These are phyloP conservation scores for Lasioglossum albipes DNA, from an alignment of 1,140 invertebrate species.

Conservation along the genomic window DNA sequence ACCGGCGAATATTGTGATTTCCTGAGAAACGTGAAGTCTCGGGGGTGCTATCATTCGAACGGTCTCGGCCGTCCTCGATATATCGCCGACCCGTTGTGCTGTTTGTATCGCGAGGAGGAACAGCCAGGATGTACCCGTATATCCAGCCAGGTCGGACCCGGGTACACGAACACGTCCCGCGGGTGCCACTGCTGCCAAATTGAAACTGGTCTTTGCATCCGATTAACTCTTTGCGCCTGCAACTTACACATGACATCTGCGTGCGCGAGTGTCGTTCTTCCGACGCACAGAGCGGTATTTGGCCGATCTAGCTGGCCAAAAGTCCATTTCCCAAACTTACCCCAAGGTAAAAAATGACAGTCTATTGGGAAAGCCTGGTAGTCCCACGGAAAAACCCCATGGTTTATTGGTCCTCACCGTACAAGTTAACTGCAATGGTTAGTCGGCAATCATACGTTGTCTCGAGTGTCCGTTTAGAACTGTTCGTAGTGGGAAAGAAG, in stretches of 20 bases:
- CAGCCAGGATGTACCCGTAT: slow-evolving; percentile 56
- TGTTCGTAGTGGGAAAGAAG: too few relatives aligned
- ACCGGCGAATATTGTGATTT: slow-evolving; percentile 65
- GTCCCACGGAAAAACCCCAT: too few relatives aligned
- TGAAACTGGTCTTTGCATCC: slow-evolving; percentile 75
- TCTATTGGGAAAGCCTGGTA: too few relatives aligned
- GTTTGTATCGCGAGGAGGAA: slow-evolving; percentile 46
- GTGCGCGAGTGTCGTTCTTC: background rate
- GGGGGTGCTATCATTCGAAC: slow-evolving; percentile 62
- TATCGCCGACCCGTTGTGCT: slow-evolving; percentile 34
- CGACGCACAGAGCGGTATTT: too few relatives aligned
- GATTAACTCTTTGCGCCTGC: slow-evolving; percentile 71
- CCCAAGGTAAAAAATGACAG: too few relatives aligned
- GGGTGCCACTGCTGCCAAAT: slow-evolving; percentile 71
- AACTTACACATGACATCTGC: slow-evolving; percentile 46
- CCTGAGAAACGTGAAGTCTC: slow-evolving; percentile 64
- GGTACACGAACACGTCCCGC: slow-evolving; percentile 58
- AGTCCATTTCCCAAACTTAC: too few relatives aligned
- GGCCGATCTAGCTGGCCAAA: too few relatives aligned
- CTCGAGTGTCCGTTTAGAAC: too few relatives aligned
- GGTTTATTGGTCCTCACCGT: too few relatives aligned
- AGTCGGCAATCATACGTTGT: too few relatives aligned
- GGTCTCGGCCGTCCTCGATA: slow-evolving; percentile 33
- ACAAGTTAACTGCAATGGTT: too few relatives aligned
- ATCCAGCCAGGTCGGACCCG: slow-evolving; percentile 24